Base-by-base conservation (phyloP, 1,140 invertebrate species). In the Atta colombica region DNA sequence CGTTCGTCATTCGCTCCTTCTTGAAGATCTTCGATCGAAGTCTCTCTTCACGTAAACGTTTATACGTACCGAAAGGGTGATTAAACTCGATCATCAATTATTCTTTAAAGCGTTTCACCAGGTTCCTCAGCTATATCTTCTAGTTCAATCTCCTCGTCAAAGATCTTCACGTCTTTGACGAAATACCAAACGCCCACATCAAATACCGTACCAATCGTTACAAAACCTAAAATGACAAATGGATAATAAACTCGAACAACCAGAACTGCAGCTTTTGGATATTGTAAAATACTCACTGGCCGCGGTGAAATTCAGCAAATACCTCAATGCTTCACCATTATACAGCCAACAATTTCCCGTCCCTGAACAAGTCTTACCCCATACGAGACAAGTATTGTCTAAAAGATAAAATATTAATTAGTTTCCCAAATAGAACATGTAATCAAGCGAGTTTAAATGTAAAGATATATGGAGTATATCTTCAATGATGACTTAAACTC, bases 311-410 rank as follows among this genome's bases (percentile, higher is more conserved):
- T 97, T 97, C 39, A 97, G 90, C 21, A 96, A 95, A 87, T 97
- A 97, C 91, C 97, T 96, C 88, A 97, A 93, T 28, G 95, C 95
- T 88, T 96, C 96, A 8, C 97, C 96, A 93, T 97, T 96, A 89
- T 97, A 97, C 1, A 97, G 93, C 97, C 97, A 97, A 92, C 97
- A 97, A 91, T 97, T 97, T 75, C 97, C 97, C 60, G 96, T 97
- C 71, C 96, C 96, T 6, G 96, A 95, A 90, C 97, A 97, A 12
- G 97, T 97, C 92, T 97, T 97, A 18, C 97, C 97, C 97, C 97
- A 97, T 16, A 97, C 96, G 2, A 97, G 90, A 89, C 97, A 97
- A 18, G 97, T 96, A 60, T 96, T 96, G 95, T 97, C 96, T 97
- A 94, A 87, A 89, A 92, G 39, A 55, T 65, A 61, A 72, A 72